Evolutionary conservation across 2,113 vertebrate genomes (phyloP).

Genomic region (Oostethus manadensis): DNA sequence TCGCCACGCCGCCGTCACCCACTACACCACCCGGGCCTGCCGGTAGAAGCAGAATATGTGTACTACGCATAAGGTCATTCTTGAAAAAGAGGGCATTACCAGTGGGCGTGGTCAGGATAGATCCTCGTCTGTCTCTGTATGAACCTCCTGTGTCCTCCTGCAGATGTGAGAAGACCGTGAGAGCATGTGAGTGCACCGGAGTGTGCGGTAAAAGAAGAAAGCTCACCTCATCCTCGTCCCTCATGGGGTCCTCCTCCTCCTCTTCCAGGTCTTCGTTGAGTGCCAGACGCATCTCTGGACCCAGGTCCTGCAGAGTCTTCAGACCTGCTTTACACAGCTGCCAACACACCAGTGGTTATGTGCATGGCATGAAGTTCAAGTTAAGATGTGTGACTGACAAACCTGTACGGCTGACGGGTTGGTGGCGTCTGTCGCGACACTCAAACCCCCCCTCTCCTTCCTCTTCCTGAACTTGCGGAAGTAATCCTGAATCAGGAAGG

Average conservation of each 20-base stretch:
- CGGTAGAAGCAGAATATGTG: not conserved
- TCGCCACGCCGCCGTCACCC: constrained; percentile 33
- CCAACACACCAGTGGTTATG: not conserved
- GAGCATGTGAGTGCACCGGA: not conserved
- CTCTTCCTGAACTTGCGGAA: constrained; percentile 97
- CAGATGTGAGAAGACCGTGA: not conserved
- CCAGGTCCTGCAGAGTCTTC: constrained; percentile 83
- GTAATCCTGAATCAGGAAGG: constrained; percentile 97
- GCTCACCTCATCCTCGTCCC: constrained; percentile 57
- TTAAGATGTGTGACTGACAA: not conserved
- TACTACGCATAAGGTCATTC: not conserved
- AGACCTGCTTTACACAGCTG: constrained; percentile 78
- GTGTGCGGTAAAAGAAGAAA: constrained; percentile 7
- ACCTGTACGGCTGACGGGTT: constrained; percentile 71
- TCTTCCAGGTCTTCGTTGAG: constrained; percentile 80
- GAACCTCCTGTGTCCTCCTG: not conserved
- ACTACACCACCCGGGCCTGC: constrained; percentile 27
- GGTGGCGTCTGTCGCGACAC: constrained; percentile 50
- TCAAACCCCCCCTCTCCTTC: constrained; percentile 76
- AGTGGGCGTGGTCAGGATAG: constrained; percentile 37
- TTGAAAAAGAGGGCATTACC: constrained; percentile 27
- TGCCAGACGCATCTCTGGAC: constrained; percentile 85
- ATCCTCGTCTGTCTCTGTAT: constrained; percentile 12
- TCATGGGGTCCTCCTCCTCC: constrained; percentile 54
- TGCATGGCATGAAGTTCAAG: not conserved